Conservation (phyloP, 1,140 invertebrate species). For the Lordiphosa stackelbergi region DNA sequence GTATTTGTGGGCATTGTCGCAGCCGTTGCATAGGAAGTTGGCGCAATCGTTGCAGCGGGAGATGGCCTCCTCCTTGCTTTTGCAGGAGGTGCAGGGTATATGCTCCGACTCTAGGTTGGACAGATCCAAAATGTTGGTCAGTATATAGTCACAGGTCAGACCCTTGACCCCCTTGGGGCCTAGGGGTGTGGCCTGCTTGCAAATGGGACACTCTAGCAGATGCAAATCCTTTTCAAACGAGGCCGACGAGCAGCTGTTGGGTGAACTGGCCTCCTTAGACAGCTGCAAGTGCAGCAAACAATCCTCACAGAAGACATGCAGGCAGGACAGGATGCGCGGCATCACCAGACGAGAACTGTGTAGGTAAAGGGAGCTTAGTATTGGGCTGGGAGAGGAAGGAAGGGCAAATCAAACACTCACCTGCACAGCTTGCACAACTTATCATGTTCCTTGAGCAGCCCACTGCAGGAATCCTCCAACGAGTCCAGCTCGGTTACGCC, state of each 20-base stretch:
- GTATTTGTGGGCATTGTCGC: constrained; percentile 94
- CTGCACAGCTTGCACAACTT: constrained; percentile 74
- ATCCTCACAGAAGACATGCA: constrained; percentile 94
- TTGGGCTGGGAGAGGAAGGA: too few species aligned
- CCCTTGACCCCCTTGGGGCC: constrained; percentile 85
- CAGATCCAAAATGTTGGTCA: constrained; percentile 91
- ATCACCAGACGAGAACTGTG: constrained; percentile 81
- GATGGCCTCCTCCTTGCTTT: constrained; percentile 92
- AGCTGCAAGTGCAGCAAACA: constrained; percentile 87
- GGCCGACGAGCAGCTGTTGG: constrained; percentile 72
- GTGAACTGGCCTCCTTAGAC: constrained; percentile 79
- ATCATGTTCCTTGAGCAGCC: constrained; percentile 62
- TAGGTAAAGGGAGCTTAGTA: too few species aligned
- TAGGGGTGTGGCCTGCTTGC: constrained; percentile 89
- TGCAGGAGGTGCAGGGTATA: constrained; percentile 91
- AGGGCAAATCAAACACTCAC: constrained; percentile 24
- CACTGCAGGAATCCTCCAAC: constrained; percentile 62
- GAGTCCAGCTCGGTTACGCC: constrained; percentile 68
- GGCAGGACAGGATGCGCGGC: constrained; percentile 91
- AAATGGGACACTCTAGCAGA: constrained; percentile 83
- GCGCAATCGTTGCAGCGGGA: constrained; percentile 95
- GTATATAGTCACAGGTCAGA: constrained; percentile 89
- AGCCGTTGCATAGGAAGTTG: constrained; percentile 94
- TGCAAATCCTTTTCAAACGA: constrained; percentile 58
- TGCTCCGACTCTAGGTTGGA: constrained; percentile 86